Conservation (phyloP, 2,113 vertebrate species). For the Sylvietta virens region DNA sequence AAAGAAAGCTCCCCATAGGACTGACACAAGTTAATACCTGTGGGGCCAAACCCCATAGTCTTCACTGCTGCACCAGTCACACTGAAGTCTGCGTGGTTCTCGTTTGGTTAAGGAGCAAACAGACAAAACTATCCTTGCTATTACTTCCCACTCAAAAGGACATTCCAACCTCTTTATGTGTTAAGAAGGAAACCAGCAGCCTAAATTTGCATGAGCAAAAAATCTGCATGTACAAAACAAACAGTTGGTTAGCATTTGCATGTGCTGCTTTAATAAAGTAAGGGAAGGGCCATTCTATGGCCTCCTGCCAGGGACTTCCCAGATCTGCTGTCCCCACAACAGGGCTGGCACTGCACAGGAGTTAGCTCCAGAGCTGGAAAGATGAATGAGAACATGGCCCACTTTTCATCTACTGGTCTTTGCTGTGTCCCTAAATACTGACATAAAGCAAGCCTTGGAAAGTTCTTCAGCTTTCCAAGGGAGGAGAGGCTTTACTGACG, state of each 20-base stretch:
- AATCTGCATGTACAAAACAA: constrained; percentile 18
- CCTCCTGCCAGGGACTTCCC: neutral
- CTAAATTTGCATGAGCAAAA: constrained; percentile 22
- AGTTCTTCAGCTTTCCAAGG: neutral
- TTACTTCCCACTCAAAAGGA: neutral
- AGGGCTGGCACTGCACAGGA: neutral
- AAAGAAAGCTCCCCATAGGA: neutral
- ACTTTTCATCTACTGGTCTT: neutral
- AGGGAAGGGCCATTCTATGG: neutral
- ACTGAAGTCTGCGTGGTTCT: neutral
- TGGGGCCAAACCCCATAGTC: neutral
- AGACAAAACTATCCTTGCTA: neutral
- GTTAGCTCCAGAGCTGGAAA: neutral
- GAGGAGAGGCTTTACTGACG: neutral
- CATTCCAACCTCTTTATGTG: neutral
- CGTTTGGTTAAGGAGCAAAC: neutral
- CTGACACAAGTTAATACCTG: rapidly evolving
- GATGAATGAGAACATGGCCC: neutral
- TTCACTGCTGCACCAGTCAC: neutral
- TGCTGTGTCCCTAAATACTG: neutral
- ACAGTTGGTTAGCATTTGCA: constrained; percentile 2
- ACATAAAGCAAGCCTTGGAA: neutral
- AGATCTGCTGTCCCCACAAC: neutral
- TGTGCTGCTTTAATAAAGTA: neutral
- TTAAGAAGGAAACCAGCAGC: neutral